Conservation (phyloP, 1,140 invertebrate genomes). For the Leucophenga varia region DNA sequence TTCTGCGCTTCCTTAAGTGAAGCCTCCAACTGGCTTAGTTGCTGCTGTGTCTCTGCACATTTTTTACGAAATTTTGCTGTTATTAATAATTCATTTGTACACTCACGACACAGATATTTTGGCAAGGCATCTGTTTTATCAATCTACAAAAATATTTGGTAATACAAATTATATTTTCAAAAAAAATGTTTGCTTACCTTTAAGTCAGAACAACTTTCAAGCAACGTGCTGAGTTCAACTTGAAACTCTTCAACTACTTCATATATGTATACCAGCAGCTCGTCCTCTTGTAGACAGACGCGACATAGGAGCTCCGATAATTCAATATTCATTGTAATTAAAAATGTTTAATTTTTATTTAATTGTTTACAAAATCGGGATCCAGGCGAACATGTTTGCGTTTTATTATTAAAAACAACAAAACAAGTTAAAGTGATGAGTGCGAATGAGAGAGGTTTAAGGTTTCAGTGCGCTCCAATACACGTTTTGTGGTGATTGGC, state of each 20-base stretch:
- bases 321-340: slow-evolving; percentile 5
- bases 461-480: too few species aligned
- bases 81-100: slow-evolving; percentile 32
- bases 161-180: neutral
- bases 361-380: too few species aligned
- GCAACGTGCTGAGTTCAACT: slow-evolving; percentile 20
- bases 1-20: too few species aligned
- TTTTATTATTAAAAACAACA: too few species aligned
- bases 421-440: too few species aligned
- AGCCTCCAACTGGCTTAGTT: neutral
- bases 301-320: slow-evolving; percentile 21
- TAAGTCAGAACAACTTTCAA: slow-evolving; percentile 25
- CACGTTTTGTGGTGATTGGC: too few species aligned
- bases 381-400: too few species aligned
- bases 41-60: slow-evolving; percentile 19
- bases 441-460: too few species aligned
- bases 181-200: slow-evolving; percentile 12
- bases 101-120: slow-evolving; percentile 32
- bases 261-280: slow-evolving; percentile 28
- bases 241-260: slow-evolving; percentile 30
- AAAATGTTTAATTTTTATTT: too few species aligned
- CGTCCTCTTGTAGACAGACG: slow-evolving; percentile 29
- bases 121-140: slow-evolving; percentile 16
- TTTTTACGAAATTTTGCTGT: slow-evolving; percentile 34
- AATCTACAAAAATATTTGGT: slow-evolving; percentile 10